Conservation (phyloP, 2,797 vertebrate species). For the Trematomus bernacchii region DNA sequence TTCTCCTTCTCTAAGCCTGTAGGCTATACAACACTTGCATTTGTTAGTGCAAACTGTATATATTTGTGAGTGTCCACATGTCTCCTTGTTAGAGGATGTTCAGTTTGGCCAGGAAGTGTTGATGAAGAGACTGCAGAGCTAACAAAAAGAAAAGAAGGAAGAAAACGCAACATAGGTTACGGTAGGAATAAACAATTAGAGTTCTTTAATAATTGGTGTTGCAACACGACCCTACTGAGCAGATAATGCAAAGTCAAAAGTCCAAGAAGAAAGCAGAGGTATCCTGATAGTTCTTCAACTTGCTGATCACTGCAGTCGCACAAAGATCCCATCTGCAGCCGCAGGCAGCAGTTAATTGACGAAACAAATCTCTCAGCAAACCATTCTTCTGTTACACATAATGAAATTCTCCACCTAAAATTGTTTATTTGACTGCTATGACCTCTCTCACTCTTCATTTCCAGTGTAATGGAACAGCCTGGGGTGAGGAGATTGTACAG, state of each 20-base stretch:
- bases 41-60: slow-evolving; percentile 4
- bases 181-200: slow-evolving; percentile 9
- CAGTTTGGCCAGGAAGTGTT: slow-evolving; percentile 1
- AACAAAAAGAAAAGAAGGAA: slow-evolving; percentile 26
- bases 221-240: slow-evolving; percentile 11
- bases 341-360: slow-evolving; percentile 57
- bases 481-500: slow-evolving; percentile 46
- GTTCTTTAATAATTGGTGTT: slow-evolving; percentile 3
- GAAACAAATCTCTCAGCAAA: slow-evolving; percentile 65
- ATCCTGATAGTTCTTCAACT: slow-evolving; percentile 31
- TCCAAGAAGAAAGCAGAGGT: slow-evolving; percentile 34
- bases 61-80: slow-evolving; percentile 4
- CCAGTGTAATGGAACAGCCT: slow-evolving; percentile 52
- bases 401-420: slow-evolving; percentile 67
- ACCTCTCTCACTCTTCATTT: slow-evolving; percentile 70
- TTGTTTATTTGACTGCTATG: slow-evolving; percentile 68
- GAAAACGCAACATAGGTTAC: slow-evolving; percentile 16
- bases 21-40: background rate
- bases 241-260: slow-evolving; percentile 22
- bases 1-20: background rate
- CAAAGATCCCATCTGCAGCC: slow-evolving; percentile 56
- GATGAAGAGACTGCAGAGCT: slow-evolving; percentile 22
- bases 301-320: slow-evolving; percentile 36
- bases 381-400: slow-evolving; percentile 37
- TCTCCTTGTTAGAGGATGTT: slow-evolving; percentile 1